A percentile compares a stretch with the other conserved stretches of the same genome.
These are phyloP conservation scores for Chesias legatella DNA, from an alignment of 2,888 invertebrate species.

Conservation along the genomic window DNA sequence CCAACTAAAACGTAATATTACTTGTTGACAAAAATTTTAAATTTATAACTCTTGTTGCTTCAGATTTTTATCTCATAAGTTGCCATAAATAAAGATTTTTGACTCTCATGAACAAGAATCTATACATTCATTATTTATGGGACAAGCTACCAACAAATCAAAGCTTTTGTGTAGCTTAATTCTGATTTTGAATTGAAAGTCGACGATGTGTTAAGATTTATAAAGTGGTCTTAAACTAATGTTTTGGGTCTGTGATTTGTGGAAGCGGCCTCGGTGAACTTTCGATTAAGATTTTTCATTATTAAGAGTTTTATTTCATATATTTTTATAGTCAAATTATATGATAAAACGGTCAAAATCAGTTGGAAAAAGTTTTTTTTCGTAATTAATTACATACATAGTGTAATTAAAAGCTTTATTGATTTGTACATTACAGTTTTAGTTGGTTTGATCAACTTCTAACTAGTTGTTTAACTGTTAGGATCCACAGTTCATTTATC, in stretches of 20 bases:
- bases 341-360: no score
- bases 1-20: constrained; percentile 1
- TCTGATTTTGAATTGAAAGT: constrained; percentile 46
- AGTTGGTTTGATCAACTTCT: no score
- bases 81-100: constrained; percentile 63
- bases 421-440: no score
- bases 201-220: constrained; percentile 67
- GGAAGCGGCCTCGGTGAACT: constrained; percentile 25
- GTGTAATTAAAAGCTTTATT: no score
- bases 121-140: constrained; percentile 55
- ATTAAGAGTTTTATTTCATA: no score
- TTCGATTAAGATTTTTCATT: background rate
- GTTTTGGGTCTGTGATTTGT: constrained; percentile 15
- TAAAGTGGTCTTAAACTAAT: constrained; percentile 32
- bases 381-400: no score
- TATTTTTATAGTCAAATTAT: no score
- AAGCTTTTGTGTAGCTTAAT: constrained; percentile 50
- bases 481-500: no score
- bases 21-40: constrained; percentile 30
- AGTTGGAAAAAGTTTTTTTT: no score
- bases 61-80: constrained; percentile 51
- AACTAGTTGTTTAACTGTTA: no score
- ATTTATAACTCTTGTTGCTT: constrained; percentile 28
- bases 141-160: constrained; percentile 64
- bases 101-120: constrained; percentile 32